These are phyloP conservation scores for Chaetodon auriga DNA, from an alignment of 2,113 vertebrate species.

Conservation along the genomic window DNA sequence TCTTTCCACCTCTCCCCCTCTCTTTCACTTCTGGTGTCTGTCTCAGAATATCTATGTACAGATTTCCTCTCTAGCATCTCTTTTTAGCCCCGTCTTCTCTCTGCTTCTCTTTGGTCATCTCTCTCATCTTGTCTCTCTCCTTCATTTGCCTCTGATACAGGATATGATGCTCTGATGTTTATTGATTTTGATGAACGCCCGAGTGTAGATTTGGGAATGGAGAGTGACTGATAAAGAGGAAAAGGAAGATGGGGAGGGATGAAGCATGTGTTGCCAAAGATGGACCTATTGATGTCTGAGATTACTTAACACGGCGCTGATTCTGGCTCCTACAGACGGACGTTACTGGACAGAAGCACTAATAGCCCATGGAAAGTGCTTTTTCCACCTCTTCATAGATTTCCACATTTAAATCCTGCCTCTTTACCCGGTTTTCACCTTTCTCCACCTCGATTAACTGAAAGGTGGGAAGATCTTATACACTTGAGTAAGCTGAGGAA, in stretches of 20 bases:
- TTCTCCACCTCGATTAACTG: not conserved
- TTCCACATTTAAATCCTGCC: not conserved
- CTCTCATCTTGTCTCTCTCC: not conserved
- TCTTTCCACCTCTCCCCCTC: not conserved
- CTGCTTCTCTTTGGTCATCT: not conserved
- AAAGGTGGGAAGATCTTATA: not conserved
- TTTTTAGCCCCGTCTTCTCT: not conserved
- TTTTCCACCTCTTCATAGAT: not conserved
- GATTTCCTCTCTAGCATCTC: not conserved
- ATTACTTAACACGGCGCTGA: not conserved
- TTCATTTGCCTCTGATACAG: not conserved
- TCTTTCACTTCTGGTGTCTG: not conserved
- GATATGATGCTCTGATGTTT: slow-evolving; percentile 1
- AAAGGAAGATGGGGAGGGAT: not conserved
- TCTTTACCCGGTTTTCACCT: not conserved
- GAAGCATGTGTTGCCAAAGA: slow-evolving; percentile 1
- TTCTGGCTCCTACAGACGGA: not conserved
- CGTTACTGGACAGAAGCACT: not conserved
- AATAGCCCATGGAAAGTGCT: not conserved
- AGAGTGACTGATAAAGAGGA: not conserved
- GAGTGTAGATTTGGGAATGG: slow-evolving; percentile 1
- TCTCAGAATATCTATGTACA: not conserved
- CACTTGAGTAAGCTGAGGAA: not conserved
- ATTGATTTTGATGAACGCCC: not conserved
- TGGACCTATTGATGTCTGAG: slow-evolving; percentile 3